Evolutionary conservation across 2,888 invertebrate genomes (phyloP).

Genomic region (Chironomus tentans): DNA sequence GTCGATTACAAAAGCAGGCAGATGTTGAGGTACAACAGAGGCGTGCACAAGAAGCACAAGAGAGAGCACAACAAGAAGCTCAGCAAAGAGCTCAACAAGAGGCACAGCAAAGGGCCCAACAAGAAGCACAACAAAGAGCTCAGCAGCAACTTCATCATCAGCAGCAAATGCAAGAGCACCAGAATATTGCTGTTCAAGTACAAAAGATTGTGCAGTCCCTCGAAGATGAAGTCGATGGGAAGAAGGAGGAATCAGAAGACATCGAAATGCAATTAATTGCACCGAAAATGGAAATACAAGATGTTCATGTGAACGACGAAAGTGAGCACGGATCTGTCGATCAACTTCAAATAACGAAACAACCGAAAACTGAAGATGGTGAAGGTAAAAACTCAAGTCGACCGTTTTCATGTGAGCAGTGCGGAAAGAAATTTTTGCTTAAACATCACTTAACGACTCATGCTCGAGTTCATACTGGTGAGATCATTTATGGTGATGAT

Average conservation of each 20-base stretch:
- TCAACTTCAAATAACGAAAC: neutral
- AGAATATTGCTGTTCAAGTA: slow-evolving; percentile 43
- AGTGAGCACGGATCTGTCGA: neutral
- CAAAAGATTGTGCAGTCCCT: slow-evolving; percentile 44
- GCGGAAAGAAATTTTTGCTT: slow-evolving; percentile 72
- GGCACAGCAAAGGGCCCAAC: neutral
- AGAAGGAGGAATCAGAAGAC: slow-evolving; percentile 30
- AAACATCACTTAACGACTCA: slow-evolving; percentile 80
- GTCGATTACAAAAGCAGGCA: slow-evolving; percentile 46
- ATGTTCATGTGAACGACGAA: neutral
- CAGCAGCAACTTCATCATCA: neutral
- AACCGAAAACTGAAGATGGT: neutral
- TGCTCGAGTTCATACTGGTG: slow-evolving; percentile 69
- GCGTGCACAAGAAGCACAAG: slow-evolving; percentile 37
- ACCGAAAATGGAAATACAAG: slow-evolving; percentile 14
- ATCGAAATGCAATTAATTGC: slow-evolving; percentile 21
- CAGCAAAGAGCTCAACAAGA: slow-evolving; percentile 1
- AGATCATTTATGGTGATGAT: neutral
- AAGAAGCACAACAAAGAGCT: neutral
- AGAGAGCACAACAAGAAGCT: slow-evolving; percentile 41
- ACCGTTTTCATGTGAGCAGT: slow-evolving; percentile 73
- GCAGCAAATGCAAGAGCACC: slow-evolving; percentile 18
- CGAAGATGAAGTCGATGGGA: slow-evolving; percentile 42
- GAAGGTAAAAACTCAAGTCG: slow-evolving; percentile 45
- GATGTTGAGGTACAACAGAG: slow-evolving; percentile 48